These are phyloP conservation scores for Callinectes sapidus DNA, from an alignment of 2,888 invertebrate genomes.

Conservation along the genomic window DNA sequence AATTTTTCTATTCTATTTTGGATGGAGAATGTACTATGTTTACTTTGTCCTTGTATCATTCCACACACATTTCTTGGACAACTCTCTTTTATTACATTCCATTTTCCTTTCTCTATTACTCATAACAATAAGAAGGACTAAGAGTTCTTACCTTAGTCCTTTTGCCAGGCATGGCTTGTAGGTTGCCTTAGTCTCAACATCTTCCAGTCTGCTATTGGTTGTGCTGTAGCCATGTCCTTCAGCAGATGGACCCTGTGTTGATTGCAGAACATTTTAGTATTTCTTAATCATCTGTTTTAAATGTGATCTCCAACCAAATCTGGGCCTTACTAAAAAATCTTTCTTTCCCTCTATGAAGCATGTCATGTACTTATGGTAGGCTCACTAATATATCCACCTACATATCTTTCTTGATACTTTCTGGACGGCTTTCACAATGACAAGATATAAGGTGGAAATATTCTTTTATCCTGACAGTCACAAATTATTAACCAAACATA, in stretches of 20 bases:
- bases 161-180: constrained; percentile 82
- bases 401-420: not conserved
- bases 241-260: constrained; percentile 79
- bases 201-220: constrained; percentile 87
- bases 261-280: not conserved
- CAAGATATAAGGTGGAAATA: not conserved
- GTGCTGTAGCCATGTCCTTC: constrained; percentile 82
- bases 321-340: not conserved
- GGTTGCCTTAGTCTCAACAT: constrained; percentile 82
- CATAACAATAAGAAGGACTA: not conserved
- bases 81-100: too few relatives aligned
- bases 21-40: too few relatives aligned
- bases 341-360: not conserved
- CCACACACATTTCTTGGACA: too few relatives aligned
- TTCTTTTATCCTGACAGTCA: too few relatives aligned
- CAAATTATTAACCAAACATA: too few relatives aligned
- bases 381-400: not conserved
- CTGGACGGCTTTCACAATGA: not conserved
- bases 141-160: constrained; percentile 77
- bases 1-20: too few relatives aligned
- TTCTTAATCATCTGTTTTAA: not conserved
- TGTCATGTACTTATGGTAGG: not conserved
- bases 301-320: not conserved
- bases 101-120: too few relatives aligned
- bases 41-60: too few relatives aligned